A percentile compares a stretch with the other conserved stretches of the same genome.
Evolutionary conservation across 2,888 invertebrate species (phyloP).

Genomic region (Eumacrocentrus americanus): DNA sequence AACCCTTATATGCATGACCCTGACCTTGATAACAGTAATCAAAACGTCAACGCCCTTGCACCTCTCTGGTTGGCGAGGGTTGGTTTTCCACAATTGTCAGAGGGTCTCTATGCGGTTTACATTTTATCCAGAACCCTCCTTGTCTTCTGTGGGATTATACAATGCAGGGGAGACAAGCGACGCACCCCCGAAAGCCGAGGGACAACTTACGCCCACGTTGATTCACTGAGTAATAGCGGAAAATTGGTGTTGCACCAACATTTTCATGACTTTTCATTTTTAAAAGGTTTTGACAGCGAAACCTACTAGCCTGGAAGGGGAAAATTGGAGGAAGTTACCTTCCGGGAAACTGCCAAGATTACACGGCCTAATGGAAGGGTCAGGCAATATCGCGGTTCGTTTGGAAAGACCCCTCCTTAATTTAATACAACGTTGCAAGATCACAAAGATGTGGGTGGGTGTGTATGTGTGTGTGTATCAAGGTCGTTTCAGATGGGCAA

Average conservation of each 20-base stretch:
- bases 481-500: background rate
- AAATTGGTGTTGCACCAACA: no score
- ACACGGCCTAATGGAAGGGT: conserved; percentile 2
- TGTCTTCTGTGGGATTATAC: no score
- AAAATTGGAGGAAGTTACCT: background rate
- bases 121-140: conserved; percentile 49
- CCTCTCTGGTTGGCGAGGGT: conserved; percentile 35
- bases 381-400: conserved; percentile 15
- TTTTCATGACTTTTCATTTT: no score
- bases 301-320: background rate
- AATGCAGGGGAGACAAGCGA: no score
- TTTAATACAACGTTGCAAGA: background rate
- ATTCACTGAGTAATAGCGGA: no score
- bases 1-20: conserved; percentile 43
- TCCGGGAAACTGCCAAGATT: background rate
- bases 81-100: conserved; percentile 11
- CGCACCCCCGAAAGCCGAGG: no score
- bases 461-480: background rate
- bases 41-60: conserved; percentile 52
- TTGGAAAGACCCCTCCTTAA: background rate
- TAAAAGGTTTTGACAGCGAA: no score
- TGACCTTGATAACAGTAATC: conserved; percentile 53
- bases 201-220: no score
- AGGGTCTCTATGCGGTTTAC: conserved; percentile 41
- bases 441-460: background rate